phyloP scores from a whole-genome alignment of 30 jellyfish, hydroid and myxozoan genomes.

The Mastigias papua region DNA sequence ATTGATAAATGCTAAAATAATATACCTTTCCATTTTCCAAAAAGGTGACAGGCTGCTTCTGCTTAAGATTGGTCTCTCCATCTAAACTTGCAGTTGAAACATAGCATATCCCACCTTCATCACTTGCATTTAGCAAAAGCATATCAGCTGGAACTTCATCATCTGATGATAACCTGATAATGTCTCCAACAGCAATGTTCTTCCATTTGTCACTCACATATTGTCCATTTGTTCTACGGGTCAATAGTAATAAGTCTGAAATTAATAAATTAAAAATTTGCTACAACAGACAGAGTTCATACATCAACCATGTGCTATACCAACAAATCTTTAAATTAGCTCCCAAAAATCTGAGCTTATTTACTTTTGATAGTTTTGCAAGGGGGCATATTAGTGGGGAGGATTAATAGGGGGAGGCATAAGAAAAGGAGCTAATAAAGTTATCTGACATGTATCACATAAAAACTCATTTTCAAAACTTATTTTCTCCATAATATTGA shows the following conservation, averaged over 20 bases:
- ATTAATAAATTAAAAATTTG: no score
- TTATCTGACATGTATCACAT: no score
- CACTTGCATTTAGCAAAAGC: slow-evolving; percentile 83
- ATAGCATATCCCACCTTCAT: slow-evolving; percentile 85
- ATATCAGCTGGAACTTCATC: slow-evolving; percentile 95
- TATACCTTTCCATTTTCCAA: slow-evolving; percentile 41
- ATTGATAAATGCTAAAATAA: neutral
- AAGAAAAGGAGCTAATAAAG: no score
- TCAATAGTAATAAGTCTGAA: neutral
- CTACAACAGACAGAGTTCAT: no score
- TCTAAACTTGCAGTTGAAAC: slow-evolving; percentile 98
- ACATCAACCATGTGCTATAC: no score
- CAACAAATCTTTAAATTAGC: no score
- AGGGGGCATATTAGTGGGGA: no score
- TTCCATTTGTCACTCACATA: slow-evolving; percentile 79
- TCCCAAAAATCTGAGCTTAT: no score
- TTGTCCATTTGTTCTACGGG: slow-evolving; percentile 54
- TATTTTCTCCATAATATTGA: no score
- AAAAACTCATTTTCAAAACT: no score
- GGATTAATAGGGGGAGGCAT: no score
- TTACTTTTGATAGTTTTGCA: no score
- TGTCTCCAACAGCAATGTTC: slow-evolving; percentile 87
- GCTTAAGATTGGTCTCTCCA: slow-evolving; percentile 97
- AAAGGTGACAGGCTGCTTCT: slow-evolving; percentile 83
- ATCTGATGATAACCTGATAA: slow-evolving; percentile 70